Evolutionary conservation across 2,113 vertebrate genomes (phyloP).

Genomic region (Chionodraco myersi): DNA sequence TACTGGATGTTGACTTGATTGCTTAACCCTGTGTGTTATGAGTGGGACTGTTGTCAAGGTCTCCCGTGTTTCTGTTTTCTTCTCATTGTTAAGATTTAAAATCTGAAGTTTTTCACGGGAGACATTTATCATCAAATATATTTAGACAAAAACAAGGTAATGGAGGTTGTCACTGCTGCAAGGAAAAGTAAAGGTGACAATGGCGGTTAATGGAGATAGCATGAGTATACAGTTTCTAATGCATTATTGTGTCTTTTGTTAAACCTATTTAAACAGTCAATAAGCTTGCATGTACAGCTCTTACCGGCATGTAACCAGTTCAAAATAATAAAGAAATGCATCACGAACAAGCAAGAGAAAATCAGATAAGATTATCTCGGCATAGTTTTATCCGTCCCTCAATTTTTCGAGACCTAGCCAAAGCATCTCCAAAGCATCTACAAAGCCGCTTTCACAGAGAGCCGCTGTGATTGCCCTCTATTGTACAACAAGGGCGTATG

Average conservation of each 20-base stretch:
- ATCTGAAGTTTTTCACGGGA: not conserved
- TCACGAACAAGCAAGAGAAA: too few species aligned
- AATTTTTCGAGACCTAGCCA: too few species aligned
- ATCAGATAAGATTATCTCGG: too few species aligned
- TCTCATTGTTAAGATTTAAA: not conserved
- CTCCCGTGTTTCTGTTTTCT: not conserved
- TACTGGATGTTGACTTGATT: slow-evolving; percentile 14
- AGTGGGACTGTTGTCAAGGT: not conserved
- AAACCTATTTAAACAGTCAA: not conserved
- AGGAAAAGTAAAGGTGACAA: not conserved
- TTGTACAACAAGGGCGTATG: too few species aligned
- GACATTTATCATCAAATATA: not conserved
- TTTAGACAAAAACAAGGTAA: not conserved
- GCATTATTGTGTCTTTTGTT: not conserved
- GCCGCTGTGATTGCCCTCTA: too few species aligned
- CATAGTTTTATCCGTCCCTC: too few species aligned
- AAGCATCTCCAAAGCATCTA: too few species aligned
- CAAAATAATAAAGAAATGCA: too few species aligned
- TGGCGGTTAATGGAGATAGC: not conserved
- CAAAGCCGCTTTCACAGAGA: too few species aligned
- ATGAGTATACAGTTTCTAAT: too few species aligned
- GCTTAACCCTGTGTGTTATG: not conserved
- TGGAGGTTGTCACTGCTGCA: not conserved
- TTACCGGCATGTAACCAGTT: not conserved
- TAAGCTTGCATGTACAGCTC: not conserved